Evolutionary conservation across 2,113 vertebrate genomes (phyloP), one percentile per base, ranked within the genome.

Genomic region (Rissa tridactyla): DNA sequence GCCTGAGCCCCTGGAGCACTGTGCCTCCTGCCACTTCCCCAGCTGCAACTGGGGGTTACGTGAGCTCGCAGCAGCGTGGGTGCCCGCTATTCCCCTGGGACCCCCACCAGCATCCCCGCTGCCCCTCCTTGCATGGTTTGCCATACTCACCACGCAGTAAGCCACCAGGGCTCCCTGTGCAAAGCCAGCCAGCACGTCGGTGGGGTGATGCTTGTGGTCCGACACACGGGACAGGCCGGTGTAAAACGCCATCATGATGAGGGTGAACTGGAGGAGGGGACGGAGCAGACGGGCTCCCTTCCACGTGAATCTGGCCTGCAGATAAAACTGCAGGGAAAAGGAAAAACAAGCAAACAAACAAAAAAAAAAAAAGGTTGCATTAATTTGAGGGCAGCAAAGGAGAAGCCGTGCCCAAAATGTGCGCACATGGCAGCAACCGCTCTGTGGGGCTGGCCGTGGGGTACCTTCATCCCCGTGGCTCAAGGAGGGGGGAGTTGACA

Each of bases 161-260:
- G 99, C 99, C 98, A 99, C 99, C 97, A 99, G 96, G 77, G 99
- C 99, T 62, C 99, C 99, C 97, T 99, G 99, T 34, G 97, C 95
- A 82, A 99, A 99, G 42, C 99, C 99, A 0, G 99, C 99, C 98
- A 99, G 98, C 61, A 99, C 99, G 2, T 99, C 99, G 0, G 98
- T 97, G 70, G 99, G 99, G 96, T 99, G 99, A 95, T 99, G 99
- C 97, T 99, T 99, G 98, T 99, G 99, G 96, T 99, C 99, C 0
- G 99, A 99, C 7, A 99, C 98, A 0, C 99, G 99, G 68, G 99
- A 99, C 96, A 99, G 93, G 82, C 99, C 99, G 0, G 99, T 99
- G 98, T 99, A 99, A 95, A 99, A 99, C 1, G 99, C 99, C 99
- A 99, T 99, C 99, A 99, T 99, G 96, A 99, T 95, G 86, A 99